phyloP scores from a whole-genome alignment of 2,888 invertebrate species.

The Torymus texanus region DNA sequence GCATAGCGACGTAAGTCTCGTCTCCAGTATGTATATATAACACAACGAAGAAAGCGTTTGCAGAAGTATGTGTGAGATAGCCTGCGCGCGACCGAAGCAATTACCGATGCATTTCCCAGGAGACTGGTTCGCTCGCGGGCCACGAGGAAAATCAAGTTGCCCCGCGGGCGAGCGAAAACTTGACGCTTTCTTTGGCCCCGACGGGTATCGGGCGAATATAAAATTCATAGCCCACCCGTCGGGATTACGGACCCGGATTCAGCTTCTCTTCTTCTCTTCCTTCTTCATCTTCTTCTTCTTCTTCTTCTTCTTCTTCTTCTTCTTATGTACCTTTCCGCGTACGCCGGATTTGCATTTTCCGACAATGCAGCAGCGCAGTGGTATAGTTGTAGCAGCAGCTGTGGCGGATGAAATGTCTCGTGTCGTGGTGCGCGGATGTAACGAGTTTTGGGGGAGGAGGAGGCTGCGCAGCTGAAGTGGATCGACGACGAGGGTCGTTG shows the following conservation, averaged over 20 bases:
- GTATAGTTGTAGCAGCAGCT: no score
- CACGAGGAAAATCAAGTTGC: constrained; percentile 41
- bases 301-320: not conserved
- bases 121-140: constrained; percentile 5
- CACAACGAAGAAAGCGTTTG: no score
- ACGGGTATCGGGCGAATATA: constrained; percentile 34
- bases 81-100: constrained; percentile 32
- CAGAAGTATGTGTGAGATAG: no score
- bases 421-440: no score
- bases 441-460: no score
- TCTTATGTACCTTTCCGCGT: no score
- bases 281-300: not conserved
- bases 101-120: constrained; percentile 55
- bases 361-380: no score
- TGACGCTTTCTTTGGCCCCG: not conserved
- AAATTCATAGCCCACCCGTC: constrained; percentile 42
- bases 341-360: no score
- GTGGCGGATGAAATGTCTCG: no score
- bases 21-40: not conserved
- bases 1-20: not conserved
- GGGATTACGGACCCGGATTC: constrained; percentile 11
- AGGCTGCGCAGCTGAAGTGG: no score
- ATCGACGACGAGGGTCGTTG: no score
- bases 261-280: not conserved
- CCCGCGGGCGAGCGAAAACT: constrained; percentile 1